Evolutionary conservation across 1,140 invertebrate species (phyloP), one percentile per base, ranked within the genome.

Genomic region (Drosophila triauraria): DNA sequence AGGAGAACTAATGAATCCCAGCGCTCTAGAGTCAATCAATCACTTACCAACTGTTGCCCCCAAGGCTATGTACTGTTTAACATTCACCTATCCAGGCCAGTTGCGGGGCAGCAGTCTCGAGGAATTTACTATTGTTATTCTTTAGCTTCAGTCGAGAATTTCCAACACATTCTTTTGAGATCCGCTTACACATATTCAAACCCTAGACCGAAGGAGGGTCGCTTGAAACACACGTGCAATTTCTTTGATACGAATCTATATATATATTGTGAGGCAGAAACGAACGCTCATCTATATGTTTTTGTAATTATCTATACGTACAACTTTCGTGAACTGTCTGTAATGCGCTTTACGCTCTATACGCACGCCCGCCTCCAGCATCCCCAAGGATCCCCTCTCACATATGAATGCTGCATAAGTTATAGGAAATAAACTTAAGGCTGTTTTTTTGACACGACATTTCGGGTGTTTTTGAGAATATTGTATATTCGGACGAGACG

Each of bases 191-290:
- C 32, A 8, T 12, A 17, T 32, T 7, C 8, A 9, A 17, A 3
- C 5, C 50, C n/a, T 2, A 17, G 50, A 32, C 6, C 30, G 17
- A 23, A 35, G 30, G 35, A 65, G 38, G 43, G 32, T 35, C 32
- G 32, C 32, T 35, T 35, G 58, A 64, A 48, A 63, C 17, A 90
- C 78, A 69, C 64, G 85, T 90, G 85, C 85, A 90, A 90, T 90
- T 90, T 90, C 85, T 90, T 88, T 88, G 78, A 84, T 88, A 88
- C 78, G 85, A 88, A 88, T 84, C 72, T 65, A 76, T 40, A 62
- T 32, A 50, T 53, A 50, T 48, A 42, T 43, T 74, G 69, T 56
- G 62, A 56, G 35, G 51, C 25, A 48, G 44, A 44, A 75, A 61
- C 68, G 65, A 70, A 61, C 72, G 84, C 84, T 88, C 72, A 87